These are phyloP conservation scores for Diadromus collaris DNA, from an alignment of 2,888 invertebrate genomes.

Conservation along the genomic window DNA sequence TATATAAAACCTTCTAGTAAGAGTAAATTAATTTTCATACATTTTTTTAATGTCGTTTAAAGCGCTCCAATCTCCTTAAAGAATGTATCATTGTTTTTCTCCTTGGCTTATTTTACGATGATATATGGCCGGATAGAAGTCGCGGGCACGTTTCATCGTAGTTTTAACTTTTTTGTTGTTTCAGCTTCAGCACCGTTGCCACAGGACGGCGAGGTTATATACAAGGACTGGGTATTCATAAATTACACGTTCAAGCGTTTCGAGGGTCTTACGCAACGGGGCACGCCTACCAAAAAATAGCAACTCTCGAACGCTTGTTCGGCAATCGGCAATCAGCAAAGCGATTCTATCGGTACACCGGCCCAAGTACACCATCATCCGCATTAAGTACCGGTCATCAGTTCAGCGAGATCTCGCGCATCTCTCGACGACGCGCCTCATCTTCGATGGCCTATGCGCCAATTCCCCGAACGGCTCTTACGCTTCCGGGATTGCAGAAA, in stretches of 20 bases:
- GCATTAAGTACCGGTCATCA: slow-evolving; percentile 63
- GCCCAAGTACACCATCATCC: slow-evolving; percentile 77
- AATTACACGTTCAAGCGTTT: slow-evolving; percentile 99
- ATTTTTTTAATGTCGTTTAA: too few species aligned
- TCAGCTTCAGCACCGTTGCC: slow-evolving; percentile 92
- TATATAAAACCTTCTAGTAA: too few species aligned
- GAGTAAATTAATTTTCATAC: too few species aligned
- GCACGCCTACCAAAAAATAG: slow-evolving; percentile 90
- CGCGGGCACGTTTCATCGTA: slow-evolving; percentile 10
- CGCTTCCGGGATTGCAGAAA: slow-evolving; percentile 38
- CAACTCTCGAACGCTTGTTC: slow-evolving; percentile 72
- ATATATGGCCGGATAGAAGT: background rate
- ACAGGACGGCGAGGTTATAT: slow-evolving; percentile 94
- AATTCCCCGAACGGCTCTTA: slow-evolving; percentile 24
- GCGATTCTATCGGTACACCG: slow-evolving; percentile 73
- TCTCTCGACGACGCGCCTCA: slow-evolving; percentile 25
- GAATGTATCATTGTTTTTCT: background rate
- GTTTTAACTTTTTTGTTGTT: slow-evolving; percentile 67
- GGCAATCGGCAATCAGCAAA: slow-evolving; percentile 70
- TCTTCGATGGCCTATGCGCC: slow-evolving; percentile 49
- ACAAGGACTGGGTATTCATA: slow-evolving; percentile 99
- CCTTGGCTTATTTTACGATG: background rate
- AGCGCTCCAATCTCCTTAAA: too few species aligned
- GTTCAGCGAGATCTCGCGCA: slow-evolving; percentile 33
- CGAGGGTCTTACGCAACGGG: slow-evolving; percentile 97